Base-by-base conservation (phyloP, 1,140 invertebrate species). In the Papilio dardanus region DNA sequence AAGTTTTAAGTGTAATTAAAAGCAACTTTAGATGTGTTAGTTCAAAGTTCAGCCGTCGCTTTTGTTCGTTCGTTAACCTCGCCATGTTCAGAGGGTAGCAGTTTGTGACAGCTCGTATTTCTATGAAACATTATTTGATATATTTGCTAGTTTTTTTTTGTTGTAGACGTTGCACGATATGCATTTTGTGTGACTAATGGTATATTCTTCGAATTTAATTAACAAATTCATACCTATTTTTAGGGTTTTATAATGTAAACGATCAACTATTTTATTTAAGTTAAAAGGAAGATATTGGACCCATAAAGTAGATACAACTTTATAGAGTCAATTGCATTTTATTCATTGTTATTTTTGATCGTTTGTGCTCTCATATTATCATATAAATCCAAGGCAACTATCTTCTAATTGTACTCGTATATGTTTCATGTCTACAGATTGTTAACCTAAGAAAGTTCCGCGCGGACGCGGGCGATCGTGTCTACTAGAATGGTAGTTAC, bases 51-150 rank as follows among this genome's bases (percentile, higher is more conserved):
- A 62, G 54, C 14, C 21, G 50, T 28, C 54, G 24, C 24, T 30
- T 62, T 62, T 62, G 54, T 62, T 62, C 21, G 54, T 62, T 62
- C 54, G 54, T 62, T 62, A 28, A 62, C 54, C 54, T 62, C 54
- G 3, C 3, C 46, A 21, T 28, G 24, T 62, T 62, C 24, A 62
- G 50, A 28, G 54, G 24, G 54, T 58, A 12, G 54, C 21, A 58
- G n/a, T 7, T 62, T 14, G 12, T 28, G 24, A 28, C 24, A 62
- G 24, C n/a, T 62, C 21, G 10, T 5, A 28, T 62, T 62, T 62
- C 54, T 28, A 62, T 62, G 54, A 62, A 62, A 62, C 28, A 28
- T 28, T 2, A 24, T 62, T 62, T 28, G 10, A 30, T 28, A 28
- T 62, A 1, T 62, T 62, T 62, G 3, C 21, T 24, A 24, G 24